Base-by-base conservation (phyloP, 2,113 vertebrate species). In the Varanus salvator region DNA sequence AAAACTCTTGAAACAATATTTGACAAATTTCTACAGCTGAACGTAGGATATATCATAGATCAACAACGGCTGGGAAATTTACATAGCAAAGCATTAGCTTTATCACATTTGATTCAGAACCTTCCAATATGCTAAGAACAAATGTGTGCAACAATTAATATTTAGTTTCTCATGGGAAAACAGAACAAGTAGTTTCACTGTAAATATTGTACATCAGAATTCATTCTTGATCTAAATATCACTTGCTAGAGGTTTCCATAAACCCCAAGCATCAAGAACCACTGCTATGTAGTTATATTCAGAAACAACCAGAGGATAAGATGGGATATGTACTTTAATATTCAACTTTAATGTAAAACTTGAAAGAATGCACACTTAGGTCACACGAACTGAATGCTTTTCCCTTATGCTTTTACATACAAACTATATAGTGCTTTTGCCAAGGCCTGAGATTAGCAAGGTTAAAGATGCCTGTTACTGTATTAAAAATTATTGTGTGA, bases 1-100 rank as follows among this genome's bases (percentile, higher is more conserved):
- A 98, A 97, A 97, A 97, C 92, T 96, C 93, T 96, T 97, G 96
- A 97, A 97, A 97, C 97, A 97, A 95, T 96, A 97, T 97, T 93
- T 95, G 96, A 97, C 96, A 96, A 94, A 92, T 96, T 95, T 97
- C 97, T 97, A 96, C 96, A 97, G 95, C 96, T 95, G 95, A 91
- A 95, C 96, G 96, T 95, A 96, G 94, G 96, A 95, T 96, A 98
- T 95, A 97, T 96, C 91, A 92, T 93, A 97, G 96, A 97, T 96
- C 96, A 96, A 96, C 96, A 96, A 96, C 96, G 97, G 96, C 96
- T 96, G 94, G 93, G 91, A 95, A 95, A 95, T 97, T 95, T 96
- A 96, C 97, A 97, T 92, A 96, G 94, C 96, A 96, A 97, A 97
- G 96, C 96, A 90, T 95, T 93, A 94, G 95, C 95, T 97, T 97